Base-by-base conservation (phyloP, 2,888 invertebrate genomes). In the Argynnis bischoffii region DNA sequence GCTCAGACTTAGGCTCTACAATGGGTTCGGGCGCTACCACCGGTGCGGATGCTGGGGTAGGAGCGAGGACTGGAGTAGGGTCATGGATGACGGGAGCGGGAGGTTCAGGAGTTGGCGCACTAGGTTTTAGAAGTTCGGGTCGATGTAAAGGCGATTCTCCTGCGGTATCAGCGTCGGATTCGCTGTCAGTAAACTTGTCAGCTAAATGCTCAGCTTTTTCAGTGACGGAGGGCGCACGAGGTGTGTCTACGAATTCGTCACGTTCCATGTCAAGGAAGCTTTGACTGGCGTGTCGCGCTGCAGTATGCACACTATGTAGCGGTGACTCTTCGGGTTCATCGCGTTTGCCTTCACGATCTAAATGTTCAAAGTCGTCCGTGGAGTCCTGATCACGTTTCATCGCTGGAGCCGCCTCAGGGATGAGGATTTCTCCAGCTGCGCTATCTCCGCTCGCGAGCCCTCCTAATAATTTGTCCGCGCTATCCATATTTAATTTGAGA, bases 351-450 rank as follows among this genome's bases (percentile, higher is more conserved):
- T 95, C 95, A 78, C 94, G 94, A 74, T 95, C 95, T 74, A 96
- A 89, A 84, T 96, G 95, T 85, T 96, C 96, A 83, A 96, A 96
- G 88, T 96, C 96, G 79, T 96, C 96, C 72, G 94, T 91, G 46
- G 96, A 96, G 82, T 96, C 95, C 80, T 94, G 93, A 75, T 95
- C 95, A 71, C 95, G 93, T 78, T 92, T 92, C 79, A 91, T 82
- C 65, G 76, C 71, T 46, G 78, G 75, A 66, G 77, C 72, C 51
- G 79, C 75, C 66, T 79, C 79, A 35, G 74, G 69, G 6, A 68
- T 70, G 56, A 74, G 66, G n/a, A 73, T 71, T 6, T 76, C 76
- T 18, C 74, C 77, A 26, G 77, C 74, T n/a, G 69, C 73, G 66
- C 74, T 77, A 74, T 92, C 91, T 51, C 91, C 90, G 75, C 87